These are phyloP conservation scores for Harpegnathos saltator DNA, from an alignment of 1,140 invertebrate species.

Conservation along the genomic window DNA sequence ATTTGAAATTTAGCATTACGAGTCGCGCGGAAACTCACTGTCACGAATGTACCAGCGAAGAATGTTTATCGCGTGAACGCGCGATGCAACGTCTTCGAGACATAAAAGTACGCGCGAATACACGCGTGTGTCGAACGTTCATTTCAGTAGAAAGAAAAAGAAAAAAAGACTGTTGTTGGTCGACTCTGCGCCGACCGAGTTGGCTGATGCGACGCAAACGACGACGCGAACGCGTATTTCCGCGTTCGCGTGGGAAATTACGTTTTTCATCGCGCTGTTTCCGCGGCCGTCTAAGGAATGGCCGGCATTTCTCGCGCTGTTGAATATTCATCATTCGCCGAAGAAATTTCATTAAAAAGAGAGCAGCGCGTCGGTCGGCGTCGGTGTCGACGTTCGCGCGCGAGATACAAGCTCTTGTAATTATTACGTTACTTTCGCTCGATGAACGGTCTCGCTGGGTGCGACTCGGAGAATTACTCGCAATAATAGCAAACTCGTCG, in stretches of 20 bases:
- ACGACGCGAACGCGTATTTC: slow-evolving; percentile 3
- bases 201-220: slow-evolving; percentile 8
- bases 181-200: slow-evolving; percentile 33
- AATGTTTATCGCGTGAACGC: slow-evolving; percentile 18
- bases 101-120: not conserved
- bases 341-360: slow-evolving; percentile 63
- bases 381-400: no score
- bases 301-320: slow-evolving; percentile 53
- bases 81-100: not conserved
- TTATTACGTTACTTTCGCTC: slow-evolving; percentile 21
- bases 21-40: not conserved
- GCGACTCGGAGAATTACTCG: not conserved
- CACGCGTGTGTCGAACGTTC: slow-evolving; percentile 7
- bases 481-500: not conserved
- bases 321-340: slow-evolving; percentile 63
- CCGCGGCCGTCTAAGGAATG: slow-evolving; percentile 35
- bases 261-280: slow-evolving; percentile 54
- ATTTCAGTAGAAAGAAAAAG: slow-evolving; percentile 40
- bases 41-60: not conserved
- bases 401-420: not conserved
- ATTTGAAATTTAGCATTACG: slow-evolving; percentile 21
- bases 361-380: not conserved
- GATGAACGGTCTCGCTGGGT: not conserved
- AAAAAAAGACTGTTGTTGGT: no score
- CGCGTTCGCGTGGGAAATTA: slow-evolving; percentile 52